Evolutionary conservation across 2,797 vertebrate species (phyloP).

Genomic region (Coccyzus lansbergi): DNA sequence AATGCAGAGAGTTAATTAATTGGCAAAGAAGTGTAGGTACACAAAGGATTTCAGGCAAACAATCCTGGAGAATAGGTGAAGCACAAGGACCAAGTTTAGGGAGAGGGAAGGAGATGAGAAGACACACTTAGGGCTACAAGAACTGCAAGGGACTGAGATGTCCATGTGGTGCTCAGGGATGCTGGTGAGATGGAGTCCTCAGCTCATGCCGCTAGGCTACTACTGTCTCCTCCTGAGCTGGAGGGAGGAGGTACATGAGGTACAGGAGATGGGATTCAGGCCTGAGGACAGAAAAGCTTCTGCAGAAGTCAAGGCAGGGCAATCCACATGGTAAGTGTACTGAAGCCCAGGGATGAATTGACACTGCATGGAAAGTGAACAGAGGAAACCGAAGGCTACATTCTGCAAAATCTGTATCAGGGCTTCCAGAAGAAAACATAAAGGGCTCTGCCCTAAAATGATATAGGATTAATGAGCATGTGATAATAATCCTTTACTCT

Average conservation of each 20-base stretch:
- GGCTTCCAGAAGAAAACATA: not conserved
- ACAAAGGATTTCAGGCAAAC: not conserved
- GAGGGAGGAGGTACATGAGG: not conserved
- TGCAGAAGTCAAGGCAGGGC: not conserved
- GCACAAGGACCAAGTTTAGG: rapidly evolving
- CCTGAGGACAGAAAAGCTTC: rapidly evolving
- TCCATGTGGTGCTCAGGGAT: not conserved
- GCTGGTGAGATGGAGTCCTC: not conserved
- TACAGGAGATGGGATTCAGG: not conserved
- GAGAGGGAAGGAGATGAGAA: not conserved
- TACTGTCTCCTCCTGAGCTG: not conserved
- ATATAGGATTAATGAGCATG: not conserved
- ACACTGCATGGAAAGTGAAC: not conserved
- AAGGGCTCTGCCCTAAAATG: not conserved
- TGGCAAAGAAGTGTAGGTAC: not conserved
- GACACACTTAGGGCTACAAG: not conserved
- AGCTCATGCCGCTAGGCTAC: not conserved
- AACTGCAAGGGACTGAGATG: not conserved
- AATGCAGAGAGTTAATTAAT: not conserved
- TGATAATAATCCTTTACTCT: not conserved
- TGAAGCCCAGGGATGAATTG: not conserved
- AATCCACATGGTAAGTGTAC: not conserved
- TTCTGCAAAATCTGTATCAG: not conserved
- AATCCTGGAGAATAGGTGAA: not conserved
- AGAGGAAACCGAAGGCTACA: not conserved